These are phyloP conservation scores for Brachyistius frenatus DNA, from an alignment of 2,113 vertebrate genomes.

Conservation along the genomic window DNA sequence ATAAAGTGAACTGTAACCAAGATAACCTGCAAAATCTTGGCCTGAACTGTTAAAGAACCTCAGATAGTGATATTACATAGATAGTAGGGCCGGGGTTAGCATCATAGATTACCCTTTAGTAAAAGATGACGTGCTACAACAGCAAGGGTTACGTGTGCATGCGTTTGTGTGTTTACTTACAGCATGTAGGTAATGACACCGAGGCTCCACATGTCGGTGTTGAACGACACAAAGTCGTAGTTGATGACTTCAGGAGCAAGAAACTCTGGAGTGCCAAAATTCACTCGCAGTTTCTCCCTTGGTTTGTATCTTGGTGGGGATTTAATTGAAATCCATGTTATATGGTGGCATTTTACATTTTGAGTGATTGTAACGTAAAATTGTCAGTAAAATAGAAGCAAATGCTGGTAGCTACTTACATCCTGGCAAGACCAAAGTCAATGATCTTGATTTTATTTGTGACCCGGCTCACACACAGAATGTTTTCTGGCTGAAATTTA, in stretches of 20 bases:
- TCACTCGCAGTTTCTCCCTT: conserved; percentile 94
- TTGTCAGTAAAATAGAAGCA: neutral
- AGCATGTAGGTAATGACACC: conserved; percentile 98
- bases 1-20: too few relatives aligned
- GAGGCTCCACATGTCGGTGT: conserved; percentile 99
- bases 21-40: too few relatives aligned
- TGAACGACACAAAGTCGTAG: conserved; percentile 96
- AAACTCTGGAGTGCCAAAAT: conserved; percentile 98
- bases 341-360: neutral
- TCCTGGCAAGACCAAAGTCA: conserved; percentile 85
- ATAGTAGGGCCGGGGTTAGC: too few relatives aligned
- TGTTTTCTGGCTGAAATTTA: conserved; percentile 84
- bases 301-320: conserved; percentile 90
- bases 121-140: too few relatives aligned
- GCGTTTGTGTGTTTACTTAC: conserved; percentile 82
- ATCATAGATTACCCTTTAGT: too few relatives aligned
- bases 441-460: conserved; percentile 87
- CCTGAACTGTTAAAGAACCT: too few relatives aligned
- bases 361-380: neutral
- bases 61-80: too few relatives aligned
- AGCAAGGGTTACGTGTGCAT: too few relatives aligned
- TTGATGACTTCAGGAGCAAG: conserved; percentile 96
- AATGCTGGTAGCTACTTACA: conserved; percentile 67
- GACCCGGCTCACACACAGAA: conserved; percentile 84
- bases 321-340: neutral